These are phyloP conservation scores for Monodelphis domestica DNA, from an alignment of 2,797 vertebrate species.

Conservation along the genomic window DNA sequence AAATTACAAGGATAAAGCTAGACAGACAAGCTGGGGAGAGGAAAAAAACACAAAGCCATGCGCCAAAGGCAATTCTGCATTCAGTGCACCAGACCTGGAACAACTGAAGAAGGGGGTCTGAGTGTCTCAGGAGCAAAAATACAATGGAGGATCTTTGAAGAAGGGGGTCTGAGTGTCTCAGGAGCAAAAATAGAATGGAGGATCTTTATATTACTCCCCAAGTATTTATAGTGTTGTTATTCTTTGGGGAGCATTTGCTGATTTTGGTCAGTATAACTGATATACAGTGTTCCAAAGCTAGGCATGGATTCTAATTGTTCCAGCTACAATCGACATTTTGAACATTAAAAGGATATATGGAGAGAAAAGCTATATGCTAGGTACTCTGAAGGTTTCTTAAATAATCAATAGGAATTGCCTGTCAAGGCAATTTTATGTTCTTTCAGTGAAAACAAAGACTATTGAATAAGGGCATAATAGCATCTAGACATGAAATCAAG, in stretches of 20 bases:
- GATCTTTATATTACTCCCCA: neutral
- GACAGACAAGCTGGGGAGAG: neutral
- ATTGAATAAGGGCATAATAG: neutral
- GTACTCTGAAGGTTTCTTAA: neutral
- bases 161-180: neutral
- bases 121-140: neutral
- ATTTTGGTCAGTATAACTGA: neutral
- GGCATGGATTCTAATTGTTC: neutral
- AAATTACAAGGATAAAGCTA: neutral
- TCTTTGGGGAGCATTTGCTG: neutral
- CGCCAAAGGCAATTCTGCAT: neutral
- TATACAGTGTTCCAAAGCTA: neutral
- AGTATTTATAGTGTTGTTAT: neutral
- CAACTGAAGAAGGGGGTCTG: neutral
- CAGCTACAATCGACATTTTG: neutral
- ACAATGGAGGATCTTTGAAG: too few relatives aligned
- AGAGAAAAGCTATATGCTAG: neutral
- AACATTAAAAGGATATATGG: neutral
- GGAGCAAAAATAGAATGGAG: neutral
- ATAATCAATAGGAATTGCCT: neutral
- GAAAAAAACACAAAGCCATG: neutral
- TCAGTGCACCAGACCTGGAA: neutral
- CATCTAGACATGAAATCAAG: neutral
- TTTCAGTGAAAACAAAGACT: neutral
- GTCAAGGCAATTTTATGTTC: neutral